Evolutionary conservation across 1,140 invertebrate genomes (phyloP), one percentile per base, ranked within the genome.

Genomic region (Stenopsyche tienmushanensis): DNA sequence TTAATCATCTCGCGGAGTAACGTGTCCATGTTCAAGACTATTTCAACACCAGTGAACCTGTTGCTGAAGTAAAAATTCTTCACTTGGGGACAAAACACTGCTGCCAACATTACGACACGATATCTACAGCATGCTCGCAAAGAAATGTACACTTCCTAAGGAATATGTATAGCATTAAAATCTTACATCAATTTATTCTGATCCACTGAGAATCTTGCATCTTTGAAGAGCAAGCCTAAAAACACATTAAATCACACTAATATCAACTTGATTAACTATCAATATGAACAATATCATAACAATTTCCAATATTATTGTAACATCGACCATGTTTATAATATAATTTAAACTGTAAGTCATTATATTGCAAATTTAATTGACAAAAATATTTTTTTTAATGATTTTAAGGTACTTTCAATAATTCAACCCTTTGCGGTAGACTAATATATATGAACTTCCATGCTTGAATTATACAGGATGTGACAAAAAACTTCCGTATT

Each of bases 81-180:
- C 34, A 39, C 21, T n/a, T 18, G 55, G 39, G 20, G 55, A 58
- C 41, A 58, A 58, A 58, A 58, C 55, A 45, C 29, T 45, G 41
- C 23, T 54, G 23, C 23, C 44, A 20, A 47, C 44, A 20, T 47
- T 20, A 15, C 44, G 18, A 20, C 44, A 47, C 44, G 17, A 9
- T 5, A 7, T 7, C 8, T 15, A 20, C 5, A 7, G 29, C 5
- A 13, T 34, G 29, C 5, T 34, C 29, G 29, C 13, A 34, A 34
- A 34, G 5, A 34, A 13, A 7, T 13, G 29, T 13, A 34, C 29
- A 34, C 5, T 34, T 13, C 13, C 29, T 34, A 34, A 13, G 5
- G 13, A 34, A 34, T 34, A 13, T 13, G 13, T 34, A 34, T 34
- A 34, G 5, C 5, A 34, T 5, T 7, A 34, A 34, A 7, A 13